Evolutionary conservation across 2,797 vertebrate genomes (phyloP), one percentile per base, ranked within the genome.

Genomic region (Sebastiscus albofasciatus): DNA sequence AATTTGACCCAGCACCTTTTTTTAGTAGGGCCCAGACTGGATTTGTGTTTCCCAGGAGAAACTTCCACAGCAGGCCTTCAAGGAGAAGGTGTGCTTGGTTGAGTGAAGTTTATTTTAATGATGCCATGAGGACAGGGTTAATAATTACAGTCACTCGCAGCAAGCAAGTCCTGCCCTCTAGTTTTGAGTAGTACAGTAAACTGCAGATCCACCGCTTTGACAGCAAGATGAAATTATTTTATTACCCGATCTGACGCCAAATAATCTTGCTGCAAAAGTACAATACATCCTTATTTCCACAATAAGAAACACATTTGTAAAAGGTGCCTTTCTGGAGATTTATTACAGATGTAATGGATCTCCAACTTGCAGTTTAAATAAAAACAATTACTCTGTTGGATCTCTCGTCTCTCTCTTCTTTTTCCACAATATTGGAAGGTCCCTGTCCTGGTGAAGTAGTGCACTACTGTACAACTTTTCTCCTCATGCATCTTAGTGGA

Each of bases 401-500:
- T 64, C n/a, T 14, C 5, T 12, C 1, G 11, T 60, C 13, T 59
- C 58, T 59, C 73, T 61, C 67, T 61, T 36, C 36, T 26, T 42
- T 42, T 56, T 74, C 65, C 49, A 33, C 56, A 61, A 52, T 72
- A 26, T 70, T 76, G 76, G 77, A 82, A 61, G 60, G 65, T 76
- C 66, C 75, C 33, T 26, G 59, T 72, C 67, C 55, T 69, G 77
- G 66, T 67, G 65, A 72, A 79, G 64, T 12, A 55, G 29, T 76
- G 76, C 81, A 92, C 84, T 90, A 83, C 82, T 77, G 83, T 88
- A 85, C 80, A 82, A 85, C 79, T 69, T 76, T 83, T 83, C 86
- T 84, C 72, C 77, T 87, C 83, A 87, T 91, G 87, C 82, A 87
- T 94, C 80, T 90, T 87, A 91, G 89, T 94, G 93, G 89, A 94